Base-by-base conservation (phyloP, 1,140 invertebrate species). In the Akabosia matsudoensis region DNA sequence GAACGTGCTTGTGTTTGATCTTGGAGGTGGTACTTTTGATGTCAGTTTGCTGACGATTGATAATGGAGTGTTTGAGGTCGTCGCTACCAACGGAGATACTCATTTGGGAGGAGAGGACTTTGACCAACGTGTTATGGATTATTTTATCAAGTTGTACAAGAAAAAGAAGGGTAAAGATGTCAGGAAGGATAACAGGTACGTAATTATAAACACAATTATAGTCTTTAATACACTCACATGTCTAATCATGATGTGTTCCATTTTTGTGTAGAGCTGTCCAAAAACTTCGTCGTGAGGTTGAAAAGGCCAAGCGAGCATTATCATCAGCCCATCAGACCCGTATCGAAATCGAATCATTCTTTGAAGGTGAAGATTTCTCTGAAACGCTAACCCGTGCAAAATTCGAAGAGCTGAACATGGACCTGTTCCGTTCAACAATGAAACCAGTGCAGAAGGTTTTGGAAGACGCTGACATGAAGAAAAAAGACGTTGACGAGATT, bases 271-370 rank as follows among this genome's bases (percentile, higher is more conserved):
- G 95, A 82, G 96, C 97, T 82, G 94, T 98, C 1, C 96, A 98
- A 86, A 98, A 98, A 86, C 88, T 99, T 78, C 90, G 97, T 86
- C 91, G 96, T 86, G 97, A 98, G 87, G 96, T 98, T 18, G 97
- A 99, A 85, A 98, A 98, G 85, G 97, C 97, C 0, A 99, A 99
- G 89, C 90, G 97, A 84, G 95, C 95, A 51, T 88, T 99, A 72
- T 97, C 95, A 76, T 91, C 94, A 56, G 94, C 93, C 81, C 97
- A 98, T 85, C 96, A 98, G 87, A 95, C 97, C 76, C 92, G 93
- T 85, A 97, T 99, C 84, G 97, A 99, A 88, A 98, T 99, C 84
- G 98, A 99, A 88, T 97, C 96, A 18, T 94, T 99, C 89, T 98
- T 94, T 83, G 97, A 99, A 84, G 97, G 97, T 82, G 96, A 98